Base-by-base conservation (phyloP, 2,113 vertebrate genomes). In the Platysternon megacephalum region DNA sequence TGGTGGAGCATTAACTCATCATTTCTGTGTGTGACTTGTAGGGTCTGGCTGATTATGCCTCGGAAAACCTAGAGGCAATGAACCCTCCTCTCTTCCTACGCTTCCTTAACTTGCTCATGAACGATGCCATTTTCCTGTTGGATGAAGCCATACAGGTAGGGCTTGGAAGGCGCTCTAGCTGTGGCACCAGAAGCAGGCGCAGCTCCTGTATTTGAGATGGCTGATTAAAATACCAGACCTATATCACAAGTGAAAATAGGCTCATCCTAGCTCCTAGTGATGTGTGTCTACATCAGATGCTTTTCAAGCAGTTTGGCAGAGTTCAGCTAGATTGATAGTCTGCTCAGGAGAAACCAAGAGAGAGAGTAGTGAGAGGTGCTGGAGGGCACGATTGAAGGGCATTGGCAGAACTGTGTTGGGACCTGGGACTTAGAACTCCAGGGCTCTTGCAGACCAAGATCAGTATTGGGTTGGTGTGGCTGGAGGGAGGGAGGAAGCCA, bases 101-200 rank as follows among this genome's bases (percentile, higher is more conserved):
- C 94, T 99, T 99, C 97, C 99, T 99, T 52, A 99, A 99, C 91
- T 95, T 99, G 94, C 98, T 99, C 58, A 99, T 99, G 99, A 99
- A 99, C 0, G 99, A 99, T 95, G 99, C 99, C 85, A 99, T 99
- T 88, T 99, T 99, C 95, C 98, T 99, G n/a, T 91, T 99, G 97
- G 99, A 99, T 90, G 99, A 99, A 97, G 99, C 99, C 87, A 99
- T 99, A 98, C 99, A 99, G 99, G 99, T 99, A 95, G 89, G 94
- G 92, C 90, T 65, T 46, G 29, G 5, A 4, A 5, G 1, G 0
- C 0, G 0, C 46, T 28, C 29, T 17, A 4, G 48, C 49, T 10
- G 7, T 14, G 52, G 56, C 0, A 29, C 11, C 11, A 53, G 53
- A 49, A n/a, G 4, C 16, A 1, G 29, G 19, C 72, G 26, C 49